A percentile compares a stretch with the other conserved stretches of the same genome.
These are phyloP conservation scores for Drepanosiphum platanoidis DNA, from an alignment of 2,888 invertebrate genomes.

Conservation along the genomic window DNA sequence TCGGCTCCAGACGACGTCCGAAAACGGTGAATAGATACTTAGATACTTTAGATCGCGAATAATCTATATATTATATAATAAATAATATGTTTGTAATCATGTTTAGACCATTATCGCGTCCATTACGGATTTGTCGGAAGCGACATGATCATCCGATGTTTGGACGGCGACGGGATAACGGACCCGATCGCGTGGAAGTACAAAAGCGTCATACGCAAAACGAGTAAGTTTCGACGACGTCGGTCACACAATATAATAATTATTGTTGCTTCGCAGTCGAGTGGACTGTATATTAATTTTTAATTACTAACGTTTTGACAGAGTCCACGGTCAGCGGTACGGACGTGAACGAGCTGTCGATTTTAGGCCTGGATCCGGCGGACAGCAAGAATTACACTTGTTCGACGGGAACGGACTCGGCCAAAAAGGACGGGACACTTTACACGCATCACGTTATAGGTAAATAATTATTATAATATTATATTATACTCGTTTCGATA, in stretches of 20 bases:
- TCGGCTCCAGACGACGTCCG: no score
- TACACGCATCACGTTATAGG: constrained; percentile 35
- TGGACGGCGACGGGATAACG: background rate
- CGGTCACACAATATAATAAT: background rate
- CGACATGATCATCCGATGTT: background rate
- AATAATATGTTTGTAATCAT: no score
- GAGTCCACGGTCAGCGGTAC: background rate
- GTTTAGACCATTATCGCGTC: background rate
- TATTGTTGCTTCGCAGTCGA: background rate
- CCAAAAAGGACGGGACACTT: background rate
- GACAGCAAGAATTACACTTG: constrained; percentile 32
- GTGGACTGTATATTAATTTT: background rate
- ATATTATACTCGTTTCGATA: background rate
- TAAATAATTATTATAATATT: background rate
- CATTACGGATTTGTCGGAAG: constrained; percentile 14
- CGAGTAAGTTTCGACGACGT: constrained; percentile 8
- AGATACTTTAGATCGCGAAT: no score
- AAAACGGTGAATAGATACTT: no score
- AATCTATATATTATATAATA: no score
- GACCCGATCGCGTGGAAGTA: constrained; percentile 5
- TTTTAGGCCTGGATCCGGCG: background rate
- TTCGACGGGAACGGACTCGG: background rate
- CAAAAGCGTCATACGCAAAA: background rate
- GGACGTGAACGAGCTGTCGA: background rate
- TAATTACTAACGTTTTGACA: background rate